These are phyloP conservation scores for Cyclopterus lumpus DNA, from an alignment of 2,797 vertebrate genomes.

Conservation along the genomic window DNA sequence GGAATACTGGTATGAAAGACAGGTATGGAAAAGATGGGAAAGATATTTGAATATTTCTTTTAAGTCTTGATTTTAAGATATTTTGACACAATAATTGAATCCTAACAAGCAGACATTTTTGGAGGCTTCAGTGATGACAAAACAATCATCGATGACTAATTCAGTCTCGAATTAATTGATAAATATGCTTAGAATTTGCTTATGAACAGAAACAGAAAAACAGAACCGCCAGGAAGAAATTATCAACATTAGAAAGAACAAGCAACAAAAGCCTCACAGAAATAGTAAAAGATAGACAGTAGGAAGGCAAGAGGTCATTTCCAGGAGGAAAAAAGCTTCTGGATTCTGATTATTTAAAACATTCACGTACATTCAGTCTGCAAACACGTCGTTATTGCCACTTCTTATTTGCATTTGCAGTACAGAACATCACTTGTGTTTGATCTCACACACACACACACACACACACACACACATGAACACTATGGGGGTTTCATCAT, in stretches of 20 bases:
- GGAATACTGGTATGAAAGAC: conserved; percentile 1
- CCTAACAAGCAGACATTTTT: not conserved
- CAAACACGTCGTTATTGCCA: conserved; percentile 26
- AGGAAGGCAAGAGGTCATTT: not conserved
- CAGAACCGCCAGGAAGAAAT: conserved; percentile 1
- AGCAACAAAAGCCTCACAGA: not conserved
- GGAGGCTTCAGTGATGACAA: not conserved
- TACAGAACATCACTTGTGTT: conserved; percentile 13
- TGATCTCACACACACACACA: no score
- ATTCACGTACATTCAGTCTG: not conserved
- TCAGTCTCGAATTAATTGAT: not conserved
- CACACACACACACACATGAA: no score
- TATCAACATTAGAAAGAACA: not conserved
- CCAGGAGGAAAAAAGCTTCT: not conserved
- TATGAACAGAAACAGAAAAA: conserved; percentile 5
- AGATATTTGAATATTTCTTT: not conserved
- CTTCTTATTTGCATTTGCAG: conserved; percentile 15
- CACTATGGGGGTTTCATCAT: no score
- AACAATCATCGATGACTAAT: not conserved
- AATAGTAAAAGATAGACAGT: not conserved
- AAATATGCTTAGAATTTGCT: not conserved
- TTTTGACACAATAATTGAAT: not conserved
- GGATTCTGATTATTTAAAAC: not conserved
- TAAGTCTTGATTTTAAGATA: not conserved
- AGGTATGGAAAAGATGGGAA: not conserved